Evolutionary conservation across 2,888 invertebrate species (phyloP), one percentile per base, ranked within the genome.

Genomic region (Cheilosia vulpina): DNA sequence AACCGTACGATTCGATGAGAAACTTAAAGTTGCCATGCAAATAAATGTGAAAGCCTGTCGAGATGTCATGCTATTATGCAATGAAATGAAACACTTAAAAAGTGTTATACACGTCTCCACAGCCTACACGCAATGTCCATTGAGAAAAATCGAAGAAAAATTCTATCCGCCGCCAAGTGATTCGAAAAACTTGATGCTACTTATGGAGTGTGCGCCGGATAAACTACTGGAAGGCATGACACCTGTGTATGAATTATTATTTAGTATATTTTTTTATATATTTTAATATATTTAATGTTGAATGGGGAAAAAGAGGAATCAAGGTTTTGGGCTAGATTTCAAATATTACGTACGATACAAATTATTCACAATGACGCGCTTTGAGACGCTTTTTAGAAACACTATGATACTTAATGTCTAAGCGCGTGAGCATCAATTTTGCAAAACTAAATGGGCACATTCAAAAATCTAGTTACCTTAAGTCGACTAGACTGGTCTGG

Each of bases 1-100:
- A 0, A 94, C 94, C 0, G 93, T 94, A 1, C 90, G 93, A 69
- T 97, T 97, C 90, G 96, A 96, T 90, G 96, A 97, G 90, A 95
- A 95, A 87, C 92, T 97, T 15, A 95, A 95, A 92, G 91, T 94
- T 4, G 96, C 96, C 0, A 94, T 95, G 55, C 94, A 95, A 81
- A 95, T 96, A 90, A 97, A 97, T 91, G 94, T 97, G 0, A 93
- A 94, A 55, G 95, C 95, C 31, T 95, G 95, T 0, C 93, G 94
- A 83, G 94, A 95, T 87, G 92, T 96, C 87, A 91, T 96, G 57
- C 90, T 93, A 47, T 92, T 97, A 19, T 95, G 95, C 90, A 94
- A 93, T 87, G 93, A 94, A 88, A 96, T 97, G 94, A 87, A 88
- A 34, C 81, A 89, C 72, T 88, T 91, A 24, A 90, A 93, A 91